Conservation (phyloP, 1,140 invertebrate species). For the Trachymyrmex cornetzi region DNA sequence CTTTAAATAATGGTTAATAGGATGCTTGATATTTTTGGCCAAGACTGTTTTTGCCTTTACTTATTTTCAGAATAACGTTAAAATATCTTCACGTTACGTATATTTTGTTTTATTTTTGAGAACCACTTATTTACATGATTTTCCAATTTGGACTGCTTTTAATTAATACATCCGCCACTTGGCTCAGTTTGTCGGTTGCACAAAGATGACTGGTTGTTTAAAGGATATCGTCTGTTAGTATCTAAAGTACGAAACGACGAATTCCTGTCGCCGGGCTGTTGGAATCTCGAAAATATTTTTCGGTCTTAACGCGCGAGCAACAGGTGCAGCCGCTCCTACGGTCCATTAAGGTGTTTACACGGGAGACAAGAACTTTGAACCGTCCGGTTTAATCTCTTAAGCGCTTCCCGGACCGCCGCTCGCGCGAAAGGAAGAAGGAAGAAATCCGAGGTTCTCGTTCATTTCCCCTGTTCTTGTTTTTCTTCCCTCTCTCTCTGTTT, state of each 20-base stretch:
- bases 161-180: not conserved
- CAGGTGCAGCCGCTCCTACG: conserved; percentile 70
- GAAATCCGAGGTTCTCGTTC: conserved; percentile 17
- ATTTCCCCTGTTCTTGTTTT: not conserved
- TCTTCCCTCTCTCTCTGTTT: not conserved
- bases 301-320: conserved; percentile 65
- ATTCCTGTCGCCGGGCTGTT: conserved; percentile 1
- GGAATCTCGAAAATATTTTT: conserved; percentile 75
- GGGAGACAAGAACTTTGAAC: conserved; percentile 77
- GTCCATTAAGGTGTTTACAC: conserved; percentile 77
- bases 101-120: not conserved
- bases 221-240: conserved; percentile 12
- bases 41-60: not conserved
- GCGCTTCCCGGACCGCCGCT: conserved; percentile 61
- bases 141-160: not conserved
- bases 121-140: not conserved
- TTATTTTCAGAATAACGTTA: not conserved
- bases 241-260: conserved; percentile 4
- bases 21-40: no score
- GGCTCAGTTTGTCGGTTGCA: not conserved
- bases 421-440: conserved; percentile 19
- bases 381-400: conserved; percentile 76
- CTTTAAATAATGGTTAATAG: no score
- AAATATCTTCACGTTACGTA: not conserved
- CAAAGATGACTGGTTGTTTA: not conserved